Conservation (phyloP, 2,888 invertebrate genomes). For the Melanostoma mellinum region DNA sequence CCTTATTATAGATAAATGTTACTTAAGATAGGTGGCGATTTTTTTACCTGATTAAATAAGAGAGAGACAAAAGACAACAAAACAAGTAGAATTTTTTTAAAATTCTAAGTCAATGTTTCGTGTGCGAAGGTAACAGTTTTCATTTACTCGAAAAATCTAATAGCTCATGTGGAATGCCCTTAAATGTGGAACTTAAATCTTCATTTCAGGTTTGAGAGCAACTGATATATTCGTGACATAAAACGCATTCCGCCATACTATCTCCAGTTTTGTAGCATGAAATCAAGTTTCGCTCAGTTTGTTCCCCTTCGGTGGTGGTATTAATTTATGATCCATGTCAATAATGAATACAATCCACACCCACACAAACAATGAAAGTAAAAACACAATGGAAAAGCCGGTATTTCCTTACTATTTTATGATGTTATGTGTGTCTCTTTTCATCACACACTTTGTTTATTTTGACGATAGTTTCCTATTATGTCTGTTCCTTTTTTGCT, state of each 20-base stretch:
- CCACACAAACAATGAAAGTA: conserved; percentile 18
- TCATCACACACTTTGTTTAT: conserved; percentile 32
- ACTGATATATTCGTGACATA: not conserved
- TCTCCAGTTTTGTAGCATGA: conserved; percentile 29
- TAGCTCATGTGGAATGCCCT: not conserved
- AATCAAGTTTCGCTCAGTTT: conserved; percentile 45
- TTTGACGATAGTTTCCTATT: not conserved
- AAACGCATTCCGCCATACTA: conserved; percentile 9
- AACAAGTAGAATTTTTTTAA: too few relatives aligned
- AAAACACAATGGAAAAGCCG: conserved; percentile 54
- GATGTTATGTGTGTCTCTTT: conserved; percentile 12
- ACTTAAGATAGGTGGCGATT: too few relatives aligned
- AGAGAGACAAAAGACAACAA: too few relatives aligned
- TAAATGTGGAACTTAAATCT: conserved; percentile 26
- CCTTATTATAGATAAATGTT: too few relatives aligned
- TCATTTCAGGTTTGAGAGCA: conserved; percentile 34
- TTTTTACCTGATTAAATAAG: too few relatives aligned
- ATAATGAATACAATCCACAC: conserved; percentile 55
- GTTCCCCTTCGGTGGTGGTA: not conserved
- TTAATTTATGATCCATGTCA: conserved; percentile 20
- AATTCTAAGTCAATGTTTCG: too few relatives aligned
- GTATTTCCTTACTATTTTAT: conserved; percentile 52
- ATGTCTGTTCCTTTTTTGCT: conserved; percentile 6
- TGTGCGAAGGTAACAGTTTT: too few relatives aligned
- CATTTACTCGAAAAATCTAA: not conserved